Conservation (phyloP, 2,888 invertebrate species). For the Leucoma salicis region DNA sequence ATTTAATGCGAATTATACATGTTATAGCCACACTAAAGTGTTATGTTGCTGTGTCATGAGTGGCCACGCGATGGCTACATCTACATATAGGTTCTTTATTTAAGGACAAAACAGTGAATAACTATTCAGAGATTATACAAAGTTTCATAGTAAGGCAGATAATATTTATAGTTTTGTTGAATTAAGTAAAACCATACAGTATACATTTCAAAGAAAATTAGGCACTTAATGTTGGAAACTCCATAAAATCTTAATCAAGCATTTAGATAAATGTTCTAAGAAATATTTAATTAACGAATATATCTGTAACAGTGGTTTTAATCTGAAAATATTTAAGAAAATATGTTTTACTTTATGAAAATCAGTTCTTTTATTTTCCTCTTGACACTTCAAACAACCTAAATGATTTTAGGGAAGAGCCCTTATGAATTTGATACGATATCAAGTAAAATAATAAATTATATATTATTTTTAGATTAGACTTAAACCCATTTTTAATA, state of each 20-base stretch:
- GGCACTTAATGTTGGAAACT: background rate
- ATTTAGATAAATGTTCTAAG: background rate
- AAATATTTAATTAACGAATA: background rate
- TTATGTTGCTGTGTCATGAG: no score
- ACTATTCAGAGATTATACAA: no score
- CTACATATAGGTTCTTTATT: no score
- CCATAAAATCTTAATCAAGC: background rate
- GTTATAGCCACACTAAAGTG: no score
- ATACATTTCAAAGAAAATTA: no score
- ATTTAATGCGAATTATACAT: no score
- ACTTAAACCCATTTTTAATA: no score
- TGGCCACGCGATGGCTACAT: no score
- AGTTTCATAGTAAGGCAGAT: no score
- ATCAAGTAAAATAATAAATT: background rate
- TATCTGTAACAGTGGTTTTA: background rate
- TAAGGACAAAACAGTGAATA: no score
- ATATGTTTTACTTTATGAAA: background rate
- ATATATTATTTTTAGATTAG: background rate
- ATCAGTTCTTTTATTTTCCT: background rate
- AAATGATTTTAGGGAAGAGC: background rate
- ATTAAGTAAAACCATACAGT: no score
- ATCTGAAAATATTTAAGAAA: background rate
- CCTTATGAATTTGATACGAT: background rate
- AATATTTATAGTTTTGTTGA: no score
- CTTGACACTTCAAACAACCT: background rate